Base-by-base conservation (phyloP, 2,888 invertebrate genomes). In the Xestia ashworthii region DNA sequence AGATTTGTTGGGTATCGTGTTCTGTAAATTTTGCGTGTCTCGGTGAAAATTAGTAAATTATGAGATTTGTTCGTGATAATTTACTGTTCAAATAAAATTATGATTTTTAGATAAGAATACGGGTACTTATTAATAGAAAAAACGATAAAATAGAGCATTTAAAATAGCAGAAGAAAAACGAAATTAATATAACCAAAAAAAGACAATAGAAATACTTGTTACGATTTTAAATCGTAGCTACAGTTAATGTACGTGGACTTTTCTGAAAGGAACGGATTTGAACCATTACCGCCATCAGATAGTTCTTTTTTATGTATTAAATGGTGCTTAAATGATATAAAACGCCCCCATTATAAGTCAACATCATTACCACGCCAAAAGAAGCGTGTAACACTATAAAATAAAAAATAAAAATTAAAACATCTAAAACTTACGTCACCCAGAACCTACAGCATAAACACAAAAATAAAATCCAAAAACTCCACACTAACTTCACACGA, bases 1-100 rank as follows among this genome's bases (percentile, higher is more conserved):
- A 64, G 76, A 82, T 84, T 84, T 79, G 85, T 79, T 53, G n/a
- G 58, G 41, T 16, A 55, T 69, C 64, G 68, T 66, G 69, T 71
- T 80, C 53, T 60, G 25, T 70, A 48, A 44, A 73, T 69, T 67
- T 68, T 71, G 70, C 66, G 53, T 84, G 71, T 75, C 25, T 25
- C 6, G 44, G 6, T 78, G 72, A 25, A 72, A 72, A 48, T 38
- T 14, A 9, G 25, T 76, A 68, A 70, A 72, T 77, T 48, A 60
- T 38, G 55, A 32, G 25, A 68, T 68, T 78, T 60, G 62, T 78
- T 60, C 25, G 44, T 53, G 46, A 60, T 55, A 48, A 80, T 74
- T 80, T 32, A 80, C 55, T 60, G 22, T 66, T 25, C 38, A 78
- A 78, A 73, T 46, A 60, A 67, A 73, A 67, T 60, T 46, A 66